A percentile compares a stretch with the other conserved stretches of the same genome.
phyloP scores from a whole-genome alignment of 2,888 invertebrate species.

The Napeogenes sylphis region DNA sequence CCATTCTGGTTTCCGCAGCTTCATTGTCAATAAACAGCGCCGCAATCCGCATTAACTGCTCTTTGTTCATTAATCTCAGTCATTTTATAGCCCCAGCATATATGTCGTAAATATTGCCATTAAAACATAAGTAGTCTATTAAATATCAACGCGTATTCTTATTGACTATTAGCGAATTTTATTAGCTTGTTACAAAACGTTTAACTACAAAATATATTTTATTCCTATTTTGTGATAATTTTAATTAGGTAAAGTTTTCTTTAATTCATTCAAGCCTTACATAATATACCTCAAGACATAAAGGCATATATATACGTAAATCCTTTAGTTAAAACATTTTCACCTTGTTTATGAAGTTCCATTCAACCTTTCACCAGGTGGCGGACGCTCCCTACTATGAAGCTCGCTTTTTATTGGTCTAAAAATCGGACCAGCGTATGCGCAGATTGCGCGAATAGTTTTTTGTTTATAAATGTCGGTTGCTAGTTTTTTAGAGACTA shows the following conservation, averaged over 20 bases:
- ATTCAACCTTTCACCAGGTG: slow-evolving; percentile 38
- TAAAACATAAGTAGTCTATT: slow-evolving; percentile 3
- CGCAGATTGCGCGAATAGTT: slow-evolving; percentile 14
- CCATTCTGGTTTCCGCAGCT: slow-evolving; percentile 6
- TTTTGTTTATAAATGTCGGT: neutral
- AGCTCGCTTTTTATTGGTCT: slow-evolving; percentile 19
- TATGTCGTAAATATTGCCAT: slow-evolving; percentile 16
- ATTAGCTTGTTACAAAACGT: neutral
- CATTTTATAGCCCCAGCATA: slow-evolving; percentile 33
- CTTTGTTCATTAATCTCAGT: slow-evolving; percentile 38
- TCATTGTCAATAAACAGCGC: slow-evolving; percentile 29
- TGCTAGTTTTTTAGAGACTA: no score
- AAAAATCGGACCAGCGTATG: slow-evolving; percentile 18
- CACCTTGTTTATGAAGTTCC: neutral
- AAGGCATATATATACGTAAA: no score
- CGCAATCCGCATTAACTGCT: slow-evolving; percentile 34
- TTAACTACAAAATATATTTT: neutral
- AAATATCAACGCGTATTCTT: neutral
- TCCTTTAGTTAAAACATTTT: slow-evolving; percentile 3
- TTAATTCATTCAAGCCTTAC: neutral
- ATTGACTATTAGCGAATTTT: neutral
- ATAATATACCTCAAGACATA: no score
- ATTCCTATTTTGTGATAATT: neutral
- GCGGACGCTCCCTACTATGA: slow-evolving; percentile 33
- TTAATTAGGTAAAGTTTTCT: neutral